phyloP scores from a whole-genome alignment of 2,888 invertebrate species.

The Spicauda simplicius region DNA sequence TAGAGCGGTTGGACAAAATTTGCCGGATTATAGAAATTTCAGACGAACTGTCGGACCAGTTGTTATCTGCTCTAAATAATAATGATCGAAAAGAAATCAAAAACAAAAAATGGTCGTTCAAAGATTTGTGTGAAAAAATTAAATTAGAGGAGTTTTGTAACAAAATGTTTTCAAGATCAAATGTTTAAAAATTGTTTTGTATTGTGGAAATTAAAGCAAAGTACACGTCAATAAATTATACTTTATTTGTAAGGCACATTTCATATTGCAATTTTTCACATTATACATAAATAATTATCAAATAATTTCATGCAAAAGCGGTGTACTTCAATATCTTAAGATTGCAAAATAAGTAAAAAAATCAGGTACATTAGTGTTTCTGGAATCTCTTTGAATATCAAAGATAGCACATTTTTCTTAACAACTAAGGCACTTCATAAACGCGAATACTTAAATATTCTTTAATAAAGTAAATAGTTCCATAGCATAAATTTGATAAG shows the following conservation, averaged over 20 bases:
- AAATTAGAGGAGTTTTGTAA: conserved; percentile 76
- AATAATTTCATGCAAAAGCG: not conserved
- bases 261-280: conserved; percentile 31
- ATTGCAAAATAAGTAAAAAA: conserved; percentile 36
- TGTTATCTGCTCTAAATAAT: conserved; percentile 62
- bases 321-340: conserved; percentile 32
- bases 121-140: conserved; percentile 72
- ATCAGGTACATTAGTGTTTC: conserved; percentile 38
- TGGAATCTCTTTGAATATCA: conserved; percentile 33
- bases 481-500: no score
- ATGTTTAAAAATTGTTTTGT: not conserved
- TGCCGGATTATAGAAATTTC: conserved; percentile 80
- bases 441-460: conserved; percentile 17
- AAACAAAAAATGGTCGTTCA: conserved; percentile 70
- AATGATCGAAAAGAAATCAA: conserved; percentile 36
- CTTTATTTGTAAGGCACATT: conserved; percentile 50
- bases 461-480: no score
- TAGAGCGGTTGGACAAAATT: conserved; percentile 71
- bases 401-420: conserved; percentile 33
- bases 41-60: conserved; percentile 71
- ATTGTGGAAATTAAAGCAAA: conserved; percentile 3
- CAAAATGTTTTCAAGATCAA: conserved; percentile 59
- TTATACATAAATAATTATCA: not conserved
- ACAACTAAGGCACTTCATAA: not conserved
- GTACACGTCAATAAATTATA: conserved; percentile 16